Conservation (phyloP, 1,140 invertebrate species). For the Uloborus diversus region DNA sequence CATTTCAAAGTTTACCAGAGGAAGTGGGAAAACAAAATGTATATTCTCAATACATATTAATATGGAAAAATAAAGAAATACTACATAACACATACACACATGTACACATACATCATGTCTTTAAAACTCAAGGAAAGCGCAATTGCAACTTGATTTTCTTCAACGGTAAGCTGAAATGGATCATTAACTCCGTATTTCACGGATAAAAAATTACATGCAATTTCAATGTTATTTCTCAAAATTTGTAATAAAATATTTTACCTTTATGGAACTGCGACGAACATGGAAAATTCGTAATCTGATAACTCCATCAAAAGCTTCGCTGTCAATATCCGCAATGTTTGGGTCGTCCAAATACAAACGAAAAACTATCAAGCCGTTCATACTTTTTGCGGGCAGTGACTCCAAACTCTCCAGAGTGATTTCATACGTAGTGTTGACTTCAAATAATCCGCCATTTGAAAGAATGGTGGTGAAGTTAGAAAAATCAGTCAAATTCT, state of each 20-base stretch:
- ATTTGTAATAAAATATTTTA: background rate
- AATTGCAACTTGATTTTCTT: too few relatives aligned
- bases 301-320: constrained; percentile 16
- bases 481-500: background rate
- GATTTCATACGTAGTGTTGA: background rate
- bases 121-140: too few relatives aligned
- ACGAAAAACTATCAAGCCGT: background rate
- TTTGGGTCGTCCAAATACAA: constrained; percentile 4
- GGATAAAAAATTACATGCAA: too few relatives aligned
- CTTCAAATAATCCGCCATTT: background rate
- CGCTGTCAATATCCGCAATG: background rate
- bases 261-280: constrained; percentile 4
- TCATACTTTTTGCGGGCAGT: background rate
- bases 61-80: too few relatives aligned
- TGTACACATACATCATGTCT: too few relatives aligned
- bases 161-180: too few relatives aligned
- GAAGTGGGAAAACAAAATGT: too few relatives aligned
- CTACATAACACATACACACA: too few relatives aligned
- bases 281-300: constrained; percentile 19
- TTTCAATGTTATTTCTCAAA: background rate
- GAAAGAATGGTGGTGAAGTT: background rate
- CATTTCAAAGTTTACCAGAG: too few relatives aligned
- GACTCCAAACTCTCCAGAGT: background rate
- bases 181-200: too few relatives aligned
- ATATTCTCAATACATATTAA: too few relatives aligned